phyloP scores from a whole-genome alignment of 1,140 invertebrate species.

The Mesaphorura yosii region DNA sequence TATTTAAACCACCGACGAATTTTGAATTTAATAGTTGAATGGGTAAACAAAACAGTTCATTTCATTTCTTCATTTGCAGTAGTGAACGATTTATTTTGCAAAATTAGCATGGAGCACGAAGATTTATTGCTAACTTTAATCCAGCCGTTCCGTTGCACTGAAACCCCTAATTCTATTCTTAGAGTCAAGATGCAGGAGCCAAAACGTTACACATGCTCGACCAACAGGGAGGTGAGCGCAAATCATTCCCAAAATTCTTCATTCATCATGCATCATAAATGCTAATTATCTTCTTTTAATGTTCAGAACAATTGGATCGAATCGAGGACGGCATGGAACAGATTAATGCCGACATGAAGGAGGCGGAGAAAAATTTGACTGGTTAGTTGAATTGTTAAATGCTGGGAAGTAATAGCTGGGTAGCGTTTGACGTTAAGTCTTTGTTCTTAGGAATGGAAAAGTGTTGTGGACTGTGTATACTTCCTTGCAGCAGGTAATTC shows the following conservation, averaged over 20 bases:
- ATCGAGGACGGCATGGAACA: slow-evolving; percentile 99
- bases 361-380: slow-evolving; percentile 97
- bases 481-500: slow-evolving; percentile 91
- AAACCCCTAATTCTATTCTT: no score
- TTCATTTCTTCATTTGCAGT: no score
- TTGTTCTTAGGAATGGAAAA: slow-evolving; percentile 88
- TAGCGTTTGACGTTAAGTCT: background rate
- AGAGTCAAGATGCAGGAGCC: slow-evolving; percentile 35
- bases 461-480: slow-evolving; percentile 94
- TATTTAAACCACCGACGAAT: no score
- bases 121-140: no score
- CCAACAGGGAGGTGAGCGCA: slow-evolving; percentile 35
- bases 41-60: no score
- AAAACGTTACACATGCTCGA: slow-evolving; percentile 34
- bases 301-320: slow-evolving; percentile 39
- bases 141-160: no score
- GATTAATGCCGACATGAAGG: slow-evolving; percentile 97
- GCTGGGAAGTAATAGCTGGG: background rate
- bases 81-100: no score
- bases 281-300: background rate
- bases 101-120: no score
- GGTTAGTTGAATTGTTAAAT: background rate
- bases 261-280: background rate
- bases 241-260: slow-evolving; percentile 4
- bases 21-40: no score